A percentile compares a stretch with the other conserved stretches of the same genome.
Conservation (phyloP, 2,113 vertebrate genomes). For the Burhinus oedicnemus region DNA sequence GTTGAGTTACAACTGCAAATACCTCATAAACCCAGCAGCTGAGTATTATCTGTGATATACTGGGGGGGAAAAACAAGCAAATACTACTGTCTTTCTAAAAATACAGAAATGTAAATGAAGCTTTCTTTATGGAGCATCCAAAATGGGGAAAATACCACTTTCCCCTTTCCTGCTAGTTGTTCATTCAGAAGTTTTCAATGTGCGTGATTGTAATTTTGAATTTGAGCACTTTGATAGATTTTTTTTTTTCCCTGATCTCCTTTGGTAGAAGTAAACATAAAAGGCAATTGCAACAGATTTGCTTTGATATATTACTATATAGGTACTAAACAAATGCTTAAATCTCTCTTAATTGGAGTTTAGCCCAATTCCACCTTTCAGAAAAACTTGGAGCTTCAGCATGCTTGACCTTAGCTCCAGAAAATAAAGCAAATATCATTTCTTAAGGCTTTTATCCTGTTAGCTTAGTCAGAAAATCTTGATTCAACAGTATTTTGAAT, state of each 20-base stretch:
- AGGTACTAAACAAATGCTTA: neutral
- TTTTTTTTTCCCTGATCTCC: neutral
- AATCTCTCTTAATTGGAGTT: neutral
- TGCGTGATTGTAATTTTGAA: neutral
- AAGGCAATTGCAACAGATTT: neutral
- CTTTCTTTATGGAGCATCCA: neutral
- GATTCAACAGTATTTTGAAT: neutral
- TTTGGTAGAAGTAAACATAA: neutral
- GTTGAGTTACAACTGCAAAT: conserved; percentile 26
- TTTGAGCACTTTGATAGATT: neutral
- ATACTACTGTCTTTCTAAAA: neutral
- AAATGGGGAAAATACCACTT: neutral
- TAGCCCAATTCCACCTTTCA: neutral
- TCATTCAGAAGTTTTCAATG: neutral
- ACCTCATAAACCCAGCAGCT: neutral
- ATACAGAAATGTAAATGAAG: neutral
- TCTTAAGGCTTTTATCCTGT: neutral
- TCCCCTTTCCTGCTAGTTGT: neutral
- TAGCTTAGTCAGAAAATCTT: neutral
- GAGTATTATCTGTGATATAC: neutral
- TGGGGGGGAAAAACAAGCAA: neutral
- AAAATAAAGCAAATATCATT: neutral
- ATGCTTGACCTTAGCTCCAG: neutral
- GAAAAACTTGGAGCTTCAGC: neutral
- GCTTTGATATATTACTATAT: neutral